Conservation (phyloP, 2,797 vertebrate species). For the Okamejei kenojei region DNA sequence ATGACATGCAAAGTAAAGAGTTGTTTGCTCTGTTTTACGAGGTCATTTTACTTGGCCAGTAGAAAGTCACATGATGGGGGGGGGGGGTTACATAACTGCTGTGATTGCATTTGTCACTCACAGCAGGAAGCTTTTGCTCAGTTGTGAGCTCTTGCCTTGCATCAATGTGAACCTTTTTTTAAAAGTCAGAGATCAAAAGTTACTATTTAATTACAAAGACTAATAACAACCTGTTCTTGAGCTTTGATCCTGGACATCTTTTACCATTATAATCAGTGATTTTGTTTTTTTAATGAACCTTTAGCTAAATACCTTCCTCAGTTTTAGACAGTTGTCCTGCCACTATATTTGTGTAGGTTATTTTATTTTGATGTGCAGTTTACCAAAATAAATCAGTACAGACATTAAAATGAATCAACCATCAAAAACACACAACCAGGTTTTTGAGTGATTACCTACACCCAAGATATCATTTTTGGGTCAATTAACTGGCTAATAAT, state of each 20-base stretch:
- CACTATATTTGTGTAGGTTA: neutral
- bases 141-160: neutral
- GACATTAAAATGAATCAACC: neutral
- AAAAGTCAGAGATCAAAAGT: neutral
- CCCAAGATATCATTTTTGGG: neutral
- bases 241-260: neutral
- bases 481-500: neutral
- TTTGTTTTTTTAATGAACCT: neutral
- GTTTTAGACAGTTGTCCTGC: neutral
- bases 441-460: neutral
- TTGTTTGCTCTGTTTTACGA: neutral
- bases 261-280: neutral
- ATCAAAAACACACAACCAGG: neutral
- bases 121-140: neutral
- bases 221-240: neutral
- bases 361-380: neutral
- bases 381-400: slow-evolving; percentile 9
- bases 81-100: neutral
- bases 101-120: neutral
- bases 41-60: neutral
- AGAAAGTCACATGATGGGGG: neutral
- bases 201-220: neutral
- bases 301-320: neutral
- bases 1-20: neutral
- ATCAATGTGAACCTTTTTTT: neutral